These are phyloP conservation scores for Umimayanthus chanpuru DNA, from an alignment of 92 coral and sea anemone species.

Conservation along the genomic window DNA sequence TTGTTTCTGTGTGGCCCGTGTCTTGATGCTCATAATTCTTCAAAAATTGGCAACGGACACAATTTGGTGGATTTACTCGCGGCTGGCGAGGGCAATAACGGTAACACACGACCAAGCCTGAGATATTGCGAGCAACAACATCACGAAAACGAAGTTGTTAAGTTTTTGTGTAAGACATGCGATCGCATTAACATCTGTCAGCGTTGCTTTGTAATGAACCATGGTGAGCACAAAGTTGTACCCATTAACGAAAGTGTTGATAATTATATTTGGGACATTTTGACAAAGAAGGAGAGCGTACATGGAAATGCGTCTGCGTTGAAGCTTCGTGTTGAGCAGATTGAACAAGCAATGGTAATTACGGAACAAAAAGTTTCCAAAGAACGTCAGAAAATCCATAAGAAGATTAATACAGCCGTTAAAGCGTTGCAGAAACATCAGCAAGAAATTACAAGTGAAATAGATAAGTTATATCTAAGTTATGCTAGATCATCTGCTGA, in stretches of 20 bases:
- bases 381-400: constrained; percentile 33
- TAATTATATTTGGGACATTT: constrained; percentile 17
- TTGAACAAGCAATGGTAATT: constrained; percentile 25
- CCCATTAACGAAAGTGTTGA: constrained; percentile 17
- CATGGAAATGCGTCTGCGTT: constrained; percentile 13
- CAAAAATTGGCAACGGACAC: constrained; percentile 21
- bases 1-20: constrained; percentile 34
- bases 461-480: constrained; percentile 19
- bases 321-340: constrained; percentile 27
- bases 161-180: constrained; percentile 14
- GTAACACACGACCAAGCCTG: not conserved
- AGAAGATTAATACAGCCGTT: constrained; percentile 9
- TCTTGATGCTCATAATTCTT: constrained; percentile 32
- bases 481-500: constrained; percentile 25
- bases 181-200: constrained; percentile 24
- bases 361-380: constrained; percentile 39
- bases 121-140: not conserved
- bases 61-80: not conserved
- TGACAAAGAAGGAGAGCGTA: constrained; percentile 29
- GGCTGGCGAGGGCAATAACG: constrained; percentile 4
- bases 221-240: constrained; percentile 15
- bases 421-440: constrained; percentile 27
- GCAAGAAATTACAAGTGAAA: constrained; percentile 21
- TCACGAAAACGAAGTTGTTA: constrained; percentile 14
- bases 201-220: constrained; percentile 17